phyloP scores from a whole-genome alignment of 2,888 invertebrate species.

The Perdita meconis region DNA sequence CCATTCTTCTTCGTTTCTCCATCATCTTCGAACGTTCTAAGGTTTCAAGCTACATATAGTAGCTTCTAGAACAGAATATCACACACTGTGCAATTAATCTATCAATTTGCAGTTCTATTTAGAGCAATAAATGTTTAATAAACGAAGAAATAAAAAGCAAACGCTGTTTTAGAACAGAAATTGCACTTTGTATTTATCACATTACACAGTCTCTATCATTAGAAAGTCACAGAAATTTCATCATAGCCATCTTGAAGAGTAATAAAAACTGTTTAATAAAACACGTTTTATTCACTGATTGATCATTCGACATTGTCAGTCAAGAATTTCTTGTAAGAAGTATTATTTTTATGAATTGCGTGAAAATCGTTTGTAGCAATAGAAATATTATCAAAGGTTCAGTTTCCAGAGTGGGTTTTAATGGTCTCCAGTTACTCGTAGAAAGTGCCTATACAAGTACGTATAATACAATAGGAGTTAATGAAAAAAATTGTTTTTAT shows the following conservation, averaged over 20 bases:
- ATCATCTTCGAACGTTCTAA: slow-evolving; percentile 31
- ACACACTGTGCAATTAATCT: slow-evolving; percentile 49
- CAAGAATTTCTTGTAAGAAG: slow-evolving; percentile 26
- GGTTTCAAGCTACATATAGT: slow-evolving; percentile 27
- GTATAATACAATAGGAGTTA: slow-evolving; percentile 67
- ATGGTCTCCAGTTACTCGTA: slow-evolving; percentile 77
- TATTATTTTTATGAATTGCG: slow-evolving; percentile 13
- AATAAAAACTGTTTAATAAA: slow-evolving; percentile 38
- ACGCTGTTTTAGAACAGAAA: slow-evolving; percentile 49
- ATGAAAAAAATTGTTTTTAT: slow-evolving; percentile 36
- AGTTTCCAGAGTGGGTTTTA: slow-evolving; percentile 49
- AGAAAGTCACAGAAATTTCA: slow-evolving; percentile 41
- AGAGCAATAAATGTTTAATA: slow-evolving; percentile 67
- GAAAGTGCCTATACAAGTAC: slow-evolving; percentile 81
- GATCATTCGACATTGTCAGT: slow-evolving; percentile 1
- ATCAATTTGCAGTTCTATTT: slow-evolving; percentile 56
- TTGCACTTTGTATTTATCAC: slow-evolving; percentile 53
- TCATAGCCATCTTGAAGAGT: slow-evolving; percentile 34
- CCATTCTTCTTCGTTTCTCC: slow-evolving; percentile 25
- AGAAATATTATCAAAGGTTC: slow-evolving; percentile 43
- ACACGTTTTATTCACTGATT: slow-evolving; percentile 31
- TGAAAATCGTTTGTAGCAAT: slow-evolving; percentile 37
- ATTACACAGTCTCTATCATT: slow-evolving; percentile 43
- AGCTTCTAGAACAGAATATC: slow-evolving; percentile 36
- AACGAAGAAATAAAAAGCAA: slow-evolving; percentile 43